Conservation (phyloP, 2,113 vertebrate species). For the Xerus inauris region DNA sequence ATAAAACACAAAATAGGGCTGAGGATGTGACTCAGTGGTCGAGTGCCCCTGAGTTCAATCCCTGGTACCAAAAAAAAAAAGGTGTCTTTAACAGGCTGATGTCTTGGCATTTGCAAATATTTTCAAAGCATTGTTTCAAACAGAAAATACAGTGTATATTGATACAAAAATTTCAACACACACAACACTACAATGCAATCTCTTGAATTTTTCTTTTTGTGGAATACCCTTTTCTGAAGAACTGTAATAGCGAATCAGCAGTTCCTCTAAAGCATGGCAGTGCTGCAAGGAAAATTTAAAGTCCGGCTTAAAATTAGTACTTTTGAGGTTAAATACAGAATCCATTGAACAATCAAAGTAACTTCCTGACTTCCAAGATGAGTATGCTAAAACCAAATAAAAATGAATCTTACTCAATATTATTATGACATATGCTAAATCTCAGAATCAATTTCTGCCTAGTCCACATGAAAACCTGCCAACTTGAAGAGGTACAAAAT, state of each 20-base stretch:
- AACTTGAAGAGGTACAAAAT: not conserved
- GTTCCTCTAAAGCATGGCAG: not conserved
- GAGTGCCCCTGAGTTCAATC: too few species aligned
- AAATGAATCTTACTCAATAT: not conserved
- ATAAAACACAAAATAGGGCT: too few species aligned
- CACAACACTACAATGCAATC: not conserved
- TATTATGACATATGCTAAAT: not conserved
- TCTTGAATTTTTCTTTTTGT: not conserved
- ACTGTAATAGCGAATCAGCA: not conserved
- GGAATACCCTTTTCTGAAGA: not conserved
- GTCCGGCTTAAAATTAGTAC: not conserved
- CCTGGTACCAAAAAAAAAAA: too few species aligned
- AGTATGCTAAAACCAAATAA: not conserved
- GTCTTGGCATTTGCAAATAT: not conserved
- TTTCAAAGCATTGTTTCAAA: not conserved
- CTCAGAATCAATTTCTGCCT: not conserved
- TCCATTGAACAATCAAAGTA: not conserved
- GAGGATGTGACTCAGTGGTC: too few species aligned
- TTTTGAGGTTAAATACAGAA: not conserved
- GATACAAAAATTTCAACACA: not conserved
- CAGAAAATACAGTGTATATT: not conserved
- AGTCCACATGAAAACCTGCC: not conserved
- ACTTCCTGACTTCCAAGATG: not conserved
- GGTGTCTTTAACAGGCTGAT: not conserved
- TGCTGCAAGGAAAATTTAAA: not conserved